Conservation (phyloP, 2,113 vertebrate genomes). For the Paramormyrops kingsleyae region DNA sequence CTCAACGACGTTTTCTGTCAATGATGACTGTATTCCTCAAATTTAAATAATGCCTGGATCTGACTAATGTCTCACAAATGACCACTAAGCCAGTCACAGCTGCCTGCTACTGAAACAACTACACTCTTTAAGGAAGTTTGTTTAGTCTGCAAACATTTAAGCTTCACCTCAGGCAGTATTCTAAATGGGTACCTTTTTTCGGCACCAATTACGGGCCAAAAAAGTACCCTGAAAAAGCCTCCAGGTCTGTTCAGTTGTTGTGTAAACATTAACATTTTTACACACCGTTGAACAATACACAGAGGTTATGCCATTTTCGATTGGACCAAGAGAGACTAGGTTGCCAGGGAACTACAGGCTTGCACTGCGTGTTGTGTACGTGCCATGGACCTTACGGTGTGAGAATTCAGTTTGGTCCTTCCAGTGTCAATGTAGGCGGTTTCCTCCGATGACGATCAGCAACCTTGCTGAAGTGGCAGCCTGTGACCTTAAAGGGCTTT, state of each 20-base stretch:
- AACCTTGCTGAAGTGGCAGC: conserved; percentile 32
- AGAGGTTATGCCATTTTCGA: background rate
- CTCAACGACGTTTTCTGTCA: background rate
- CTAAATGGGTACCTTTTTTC: background rate
- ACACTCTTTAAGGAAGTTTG: background rate
- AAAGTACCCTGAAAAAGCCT: background rate
- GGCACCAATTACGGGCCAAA: background rate
- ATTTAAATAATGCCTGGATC: background rate
- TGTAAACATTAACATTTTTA: background rate
- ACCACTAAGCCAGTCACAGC: background rate
- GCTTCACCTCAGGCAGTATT: background rate
- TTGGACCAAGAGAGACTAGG: background rate
- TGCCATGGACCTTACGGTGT: conserved; percentile 22
- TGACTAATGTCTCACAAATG: background rate
- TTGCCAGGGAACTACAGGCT: background rate
- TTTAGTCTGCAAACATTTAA: background rate
- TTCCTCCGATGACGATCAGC: conserved; percentile 61
- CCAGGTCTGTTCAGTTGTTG: background rate
- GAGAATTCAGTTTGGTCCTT: conserved; percentile 49
- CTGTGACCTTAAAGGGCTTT: conserved; percentile 13
- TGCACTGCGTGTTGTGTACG: conserved; percentile 27
- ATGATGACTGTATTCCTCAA: background rate
- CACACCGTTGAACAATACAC: background rate
- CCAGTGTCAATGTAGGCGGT: conserved; percentile 64
- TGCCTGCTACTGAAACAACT: background rate